Percentiles rank a stretch among this genome's conserved stretches.
These are phyloP conservation scores for Lasioglossum figueresi DNA, from an alignment of 2,888 invertebrate genomes.

Conservation along the genomic window DNA sequence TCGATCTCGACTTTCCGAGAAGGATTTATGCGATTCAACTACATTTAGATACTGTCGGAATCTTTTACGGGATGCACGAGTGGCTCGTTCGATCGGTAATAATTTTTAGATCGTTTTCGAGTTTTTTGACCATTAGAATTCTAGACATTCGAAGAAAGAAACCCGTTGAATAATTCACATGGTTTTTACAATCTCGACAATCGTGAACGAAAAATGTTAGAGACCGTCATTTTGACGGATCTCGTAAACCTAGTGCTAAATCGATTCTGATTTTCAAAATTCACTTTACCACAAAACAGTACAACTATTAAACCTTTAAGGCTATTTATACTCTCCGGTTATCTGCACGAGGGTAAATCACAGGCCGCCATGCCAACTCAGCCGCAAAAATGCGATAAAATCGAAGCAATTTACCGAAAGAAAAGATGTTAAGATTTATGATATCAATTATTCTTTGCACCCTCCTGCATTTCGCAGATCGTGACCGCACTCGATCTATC, in stretches of 20 bases:
- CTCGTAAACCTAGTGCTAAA: no score
- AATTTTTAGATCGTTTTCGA: no score
- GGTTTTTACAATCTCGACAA: no score
- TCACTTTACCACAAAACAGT: neutral
- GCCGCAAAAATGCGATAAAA: neutral
- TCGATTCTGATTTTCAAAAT: neutral
- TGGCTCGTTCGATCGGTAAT: no score
- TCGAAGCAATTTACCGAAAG: neutral
- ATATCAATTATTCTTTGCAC: neutral
- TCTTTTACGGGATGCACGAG: neutral
- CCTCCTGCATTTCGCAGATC: neutral
- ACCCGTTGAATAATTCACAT: no score
- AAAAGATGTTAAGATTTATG: neutral
- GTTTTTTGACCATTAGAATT: no score
- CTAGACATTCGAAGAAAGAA: no score
- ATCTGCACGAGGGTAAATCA: neutral
- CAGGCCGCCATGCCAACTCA: neutral
- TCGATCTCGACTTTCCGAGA: neutral
- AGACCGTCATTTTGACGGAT: no score
- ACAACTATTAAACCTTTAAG: neutral
- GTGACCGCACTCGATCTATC: neutral
- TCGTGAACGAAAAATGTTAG: no score
- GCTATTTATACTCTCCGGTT: neutral
- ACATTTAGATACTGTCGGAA: neutral
- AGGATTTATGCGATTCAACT: neutral